These are phyloP conservation scores for Meteorus colon DNA, from an alignment of 2,888 invertebrate species.

Conservation along the genomic window DNA sequence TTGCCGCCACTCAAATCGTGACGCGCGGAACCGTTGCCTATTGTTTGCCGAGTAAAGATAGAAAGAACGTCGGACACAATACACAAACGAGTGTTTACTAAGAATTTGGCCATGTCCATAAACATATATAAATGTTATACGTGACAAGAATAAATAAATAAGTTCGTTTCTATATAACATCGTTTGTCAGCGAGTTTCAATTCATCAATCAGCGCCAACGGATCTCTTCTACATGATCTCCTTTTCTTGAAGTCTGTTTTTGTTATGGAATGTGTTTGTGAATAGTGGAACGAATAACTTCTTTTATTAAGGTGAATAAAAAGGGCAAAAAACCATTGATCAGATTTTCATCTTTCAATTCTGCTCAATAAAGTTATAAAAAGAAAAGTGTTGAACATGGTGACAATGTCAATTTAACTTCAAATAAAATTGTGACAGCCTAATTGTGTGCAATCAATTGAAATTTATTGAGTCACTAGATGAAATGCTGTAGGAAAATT, in stretches of 20 bases:
- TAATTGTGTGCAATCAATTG: too few species aligned
- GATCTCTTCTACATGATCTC: not conserved
- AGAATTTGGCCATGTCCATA: slow-evolving; percentile 68
- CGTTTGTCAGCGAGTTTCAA: not conserved
- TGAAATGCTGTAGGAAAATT: too few species aligned
- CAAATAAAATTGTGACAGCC: too few species aligned
- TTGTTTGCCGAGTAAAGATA: slow-evolving; percentile 57
- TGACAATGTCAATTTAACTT: too few species aligned
- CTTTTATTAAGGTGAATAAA: not conserved
- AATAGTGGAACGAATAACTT: too few species aligned
- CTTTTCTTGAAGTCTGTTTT: not conserved
- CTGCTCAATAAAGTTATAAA: too few species aligned
- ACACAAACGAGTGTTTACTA: slow-evolving; percentile 46
- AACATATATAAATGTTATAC: slow-evolving; percentile 51
- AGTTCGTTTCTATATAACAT: not conserved
- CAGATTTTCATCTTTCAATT: too few species aligned
- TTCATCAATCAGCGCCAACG: not conserved
- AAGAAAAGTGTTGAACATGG: too few species aligned
- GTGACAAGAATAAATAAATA: slow-evolving; percentile 34
- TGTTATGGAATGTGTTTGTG: not conserved
- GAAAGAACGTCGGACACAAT: not conserved
- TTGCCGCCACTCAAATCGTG: slow-evolving; percentile 3
- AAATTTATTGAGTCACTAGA: too few species aligned
- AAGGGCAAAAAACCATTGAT: not conserved
- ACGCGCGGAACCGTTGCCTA: slow-evolving; percentile 50